Conservation (phyloP, 1,140 invertebrate species). For the Asbolus verrucosus region DNA sequence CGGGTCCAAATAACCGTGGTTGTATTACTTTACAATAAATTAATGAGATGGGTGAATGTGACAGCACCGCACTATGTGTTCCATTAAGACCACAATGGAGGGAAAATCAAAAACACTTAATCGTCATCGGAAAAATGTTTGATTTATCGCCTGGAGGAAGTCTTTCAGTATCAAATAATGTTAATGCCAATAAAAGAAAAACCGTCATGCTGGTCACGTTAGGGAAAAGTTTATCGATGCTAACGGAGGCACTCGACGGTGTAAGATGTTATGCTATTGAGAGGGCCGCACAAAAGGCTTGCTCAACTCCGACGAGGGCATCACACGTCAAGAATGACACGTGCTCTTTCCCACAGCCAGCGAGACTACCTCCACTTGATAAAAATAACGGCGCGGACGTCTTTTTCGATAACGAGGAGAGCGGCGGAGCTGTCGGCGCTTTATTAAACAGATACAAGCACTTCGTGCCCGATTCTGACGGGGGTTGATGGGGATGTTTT, state of each 20-base stretch:
- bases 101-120: not conserved
- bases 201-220: conserved; percentile 36
- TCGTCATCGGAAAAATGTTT: not conserved
- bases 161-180: conserved; percentile 15
- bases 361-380: not conserved
- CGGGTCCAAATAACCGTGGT: conserved; percentile 46
- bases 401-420: conserved; percentile 23
- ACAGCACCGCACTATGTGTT: not conserved
- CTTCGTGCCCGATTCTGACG: conserved; percentile 8
- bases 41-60: conserved; percentile 3
- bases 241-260: conserved; percentile 19
- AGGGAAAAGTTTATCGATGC: conserved; percentile 22
- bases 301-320: conserved; percentile 15
- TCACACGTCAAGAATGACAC: conserved; percentile 36
- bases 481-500: conserved; percentile 24
- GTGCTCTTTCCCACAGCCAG: conserved; percentile 38
- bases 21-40: conserved; percentile 45
- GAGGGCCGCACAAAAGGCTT: conserved; percentile 39
- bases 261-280: conserved; percentile 38
- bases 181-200: conserved; percentile 11
- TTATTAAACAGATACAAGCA: conserved; percentile 27
- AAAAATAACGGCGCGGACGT: conserved; percentile 20
- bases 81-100: not conserved
- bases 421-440: conserved; percentile 6
- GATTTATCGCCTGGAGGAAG: conserved; percentile 2